Evolutionary conservation across 2,797 vertebrate species (phyloP).

Genomic region (Spheniscus humboldti): DNA sequence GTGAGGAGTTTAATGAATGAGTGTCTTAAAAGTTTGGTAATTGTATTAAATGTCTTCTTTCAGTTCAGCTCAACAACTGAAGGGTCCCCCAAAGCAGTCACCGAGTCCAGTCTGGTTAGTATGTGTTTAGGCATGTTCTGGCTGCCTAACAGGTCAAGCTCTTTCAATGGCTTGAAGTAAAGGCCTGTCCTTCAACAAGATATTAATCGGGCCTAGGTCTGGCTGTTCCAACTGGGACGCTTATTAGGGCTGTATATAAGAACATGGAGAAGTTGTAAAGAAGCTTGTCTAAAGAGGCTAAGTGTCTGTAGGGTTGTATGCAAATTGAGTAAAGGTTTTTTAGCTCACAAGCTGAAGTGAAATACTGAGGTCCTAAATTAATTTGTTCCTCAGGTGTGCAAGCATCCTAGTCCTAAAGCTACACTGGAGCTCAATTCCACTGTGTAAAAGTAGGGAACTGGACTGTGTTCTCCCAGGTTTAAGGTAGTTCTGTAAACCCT

Average conservation of each 20-base stretch:
- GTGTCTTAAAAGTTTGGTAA: background rate
- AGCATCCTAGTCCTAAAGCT: background rate
- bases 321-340: background rate
- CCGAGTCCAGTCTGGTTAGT: background rate
- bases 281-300: background rate
- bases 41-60: background rate
- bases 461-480: background rate
- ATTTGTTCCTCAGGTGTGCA: background rate
- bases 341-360: background rate
- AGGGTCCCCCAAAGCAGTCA: background rate
- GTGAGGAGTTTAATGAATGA: background rate
- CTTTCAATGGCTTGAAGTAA: background rate
- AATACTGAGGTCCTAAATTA: background rate
- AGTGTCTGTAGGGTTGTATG: background rate
- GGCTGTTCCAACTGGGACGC: background rate
- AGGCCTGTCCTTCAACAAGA: background rate
- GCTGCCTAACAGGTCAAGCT: background rate
- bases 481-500: background rate
- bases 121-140: background rate
- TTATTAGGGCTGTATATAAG: background rate
- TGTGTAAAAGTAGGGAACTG: background rate
- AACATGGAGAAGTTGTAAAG: background rate
- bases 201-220: background rate
- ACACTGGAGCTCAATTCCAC: background rate
- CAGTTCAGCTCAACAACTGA: background rate